phyloP scores from a whole-genome alignment of 1,140 invertebrate species.

The Calephelis nemesis region DNA sequence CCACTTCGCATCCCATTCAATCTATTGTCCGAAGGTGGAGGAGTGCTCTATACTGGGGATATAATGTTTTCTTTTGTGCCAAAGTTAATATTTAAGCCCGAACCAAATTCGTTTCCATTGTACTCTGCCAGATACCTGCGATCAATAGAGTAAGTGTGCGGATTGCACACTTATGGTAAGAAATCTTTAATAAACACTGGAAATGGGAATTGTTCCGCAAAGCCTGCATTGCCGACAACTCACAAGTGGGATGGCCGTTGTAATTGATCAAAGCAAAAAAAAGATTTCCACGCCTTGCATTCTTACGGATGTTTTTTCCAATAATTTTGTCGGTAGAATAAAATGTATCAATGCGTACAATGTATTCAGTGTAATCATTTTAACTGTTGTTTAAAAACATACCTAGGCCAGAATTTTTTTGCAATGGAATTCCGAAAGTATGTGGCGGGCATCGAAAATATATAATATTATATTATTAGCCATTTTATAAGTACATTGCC shows the following conservation, averaged over 20 bases:
- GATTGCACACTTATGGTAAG: conserved; percentile 62
- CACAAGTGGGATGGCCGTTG: conserved; percentile 64
- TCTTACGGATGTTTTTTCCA: not conserved
- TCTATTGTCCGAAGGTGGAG: conserved; percentile 75
- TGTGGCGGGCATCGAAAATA: no score
- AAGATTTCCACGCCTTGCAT: conserved; percentile 34
- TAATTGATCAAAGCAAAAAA: conserved; percentile 64
- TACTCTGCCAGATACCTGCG: conserved; percentile 63
- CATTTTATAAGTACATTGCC: not conserved
- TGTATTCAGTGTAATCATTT: not conserved
- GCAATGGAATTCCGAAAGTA: no score
- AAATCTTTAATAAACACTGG: conserved; percentile 53
- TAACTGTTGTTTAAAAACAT: no score
- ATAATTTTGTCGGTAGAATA: not conserved
- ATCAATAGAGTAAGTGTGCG: conserved; percentile 61
- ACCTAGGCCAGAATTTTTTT: no score
- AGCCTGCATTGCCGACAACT: conserved; percentile 46
- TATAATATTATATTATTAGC: no score
- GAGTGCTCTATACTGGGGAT: conserved; percentile 71
- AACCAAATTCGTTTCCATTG: conserved; percentile 68
- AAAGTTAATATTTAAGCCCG: conserved; percentile 77
- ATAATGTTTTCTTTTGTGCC: conserved; percentile 73
- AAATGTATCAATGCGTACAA: not conserved
- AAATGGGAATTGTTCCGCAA: conserved; percentile 50
- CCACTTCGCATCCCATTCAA: conserved; percentile 75